Evolutionary conservation across 2,888 invertebrate genomes (phyloP).

Genomic region (Latheticus oryzae): DNA sequence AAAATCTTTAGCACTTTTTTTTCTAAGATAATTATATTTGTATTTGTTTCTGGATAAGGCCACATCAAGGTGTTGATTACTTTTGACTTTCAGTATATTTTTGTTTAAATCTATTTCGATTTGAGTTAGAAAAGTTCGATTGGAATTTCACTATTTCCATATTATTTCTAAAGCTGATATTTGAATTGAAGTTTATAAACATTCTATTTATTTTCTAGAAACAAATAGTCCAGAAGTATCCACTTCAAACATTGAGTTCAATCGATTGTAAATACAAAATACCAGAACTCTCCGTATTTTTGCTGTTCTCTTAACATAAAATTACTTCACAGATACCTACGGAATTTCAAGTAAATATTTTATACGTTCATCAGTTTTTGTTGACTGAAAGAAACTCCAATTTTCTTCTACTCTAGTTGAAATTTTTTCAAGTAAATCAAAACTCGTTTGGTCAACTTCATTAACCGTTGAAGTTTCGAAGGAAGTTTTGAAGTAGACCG

Average conservation of each 20-base stretch:
- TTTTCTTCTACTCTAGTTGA: conserved; percentile 4
- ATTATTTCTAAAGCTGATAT: conserved; percentile 16
- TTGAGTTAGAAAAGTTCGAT: too few species aligned
- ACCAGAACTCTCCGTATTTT: conserved; percentile 1
- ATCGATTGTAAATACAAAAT: conserved; percentile 29
- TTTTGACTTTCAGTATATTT: too few species aligned
- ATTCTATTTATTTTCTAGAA: conserved; percentile 23
- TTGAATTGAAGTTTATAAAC: conserved; percentile 17
- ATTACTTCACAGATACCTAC: background rate
- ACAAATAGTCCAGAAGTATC: conserved; percentile 16
- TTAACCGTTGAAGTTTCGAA: conserved; percentile 17
- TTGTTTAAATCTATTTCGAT: too few species aligned
- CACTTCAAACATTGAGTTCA: conserved; percentile 24
- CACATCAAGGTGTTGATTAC: too few species aligned
- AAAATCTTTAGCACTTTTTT: too few species aligned
- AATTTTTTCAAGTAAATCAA: conserved; percentile 11
- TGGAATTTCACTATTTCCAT: background rate
- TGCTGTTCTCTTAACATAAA: background rate
- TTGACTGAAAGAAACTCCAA: conserved; percentile 3
- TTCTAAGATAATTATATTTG: too few species aligned
- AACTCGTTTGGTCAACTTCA: conserved; percentile 25
- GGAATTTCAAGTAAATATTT: conserved; percentile 7
- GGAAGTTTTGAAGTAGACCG: background rate
- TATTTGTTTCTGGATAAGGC: too few species aligned
- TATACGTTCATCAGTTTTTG: background rate